Conservation (phyloP, 2,113 vertebrate genomes). For the Boleophthalmus pectinirostris region DNA sequence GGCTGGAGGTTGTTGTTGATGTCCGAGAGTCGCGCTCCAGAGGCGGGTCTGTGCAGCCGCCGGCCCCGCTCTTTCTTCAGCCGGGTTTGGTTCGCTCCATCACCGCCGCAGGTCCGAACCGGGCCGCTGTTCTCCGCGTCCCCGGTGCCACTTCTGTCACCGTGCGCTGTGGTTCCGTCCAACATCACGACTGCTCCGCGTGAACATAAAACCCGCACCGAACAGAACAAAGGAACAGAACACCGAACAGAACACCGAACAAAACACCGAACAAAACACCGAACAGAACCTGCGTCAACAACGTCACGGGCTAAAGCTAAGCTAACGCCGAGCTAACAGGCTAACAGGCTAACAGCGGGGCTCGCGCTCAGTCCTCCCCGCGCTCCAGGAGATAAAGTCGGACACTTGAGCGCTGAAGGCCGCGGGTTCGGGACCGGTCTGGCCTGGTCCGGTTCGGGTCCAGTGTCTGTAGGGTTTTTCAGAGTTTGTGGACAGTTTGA, state of each 20-base stretch:
- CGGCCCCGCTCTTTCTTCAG: constrained; percentile 62
- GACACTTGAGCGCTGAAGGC: background rate
- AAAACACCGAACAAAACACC: too few species aligned
- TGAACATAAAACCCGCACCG: constrained; percentile 45
- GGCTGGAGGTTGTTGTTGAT: background rate
- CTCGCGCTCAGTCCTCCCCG: background rate
- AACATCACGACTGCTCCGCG: constrained; percentile 51
- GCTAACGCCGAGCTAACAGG: background rate
- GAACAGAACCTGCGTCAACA: constrained; percentile 38
- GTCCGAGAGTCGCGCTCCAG: background rate
- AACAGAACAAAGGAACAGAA: too few species aligned
- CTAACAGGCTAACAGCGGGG: background rate
- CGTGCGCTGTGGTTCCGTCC: constrained; percentile 50
- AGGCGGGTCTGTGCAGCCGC: background rate
- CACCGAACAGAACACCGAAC: too few species aligned
- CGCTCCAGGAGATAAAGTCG: background rate
- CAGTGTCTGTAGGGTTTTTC: background rate
- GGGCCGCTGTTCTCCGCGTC: constrained; percentile 70
- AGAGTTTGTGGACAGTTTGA: background rate
- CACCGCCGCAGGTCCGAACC: background rate
- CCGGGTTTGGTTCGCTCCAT: constrained; percentile 47
- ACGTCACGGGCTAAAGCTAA: constrained; percentile 7
- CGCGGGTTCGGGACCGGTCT: background rate
- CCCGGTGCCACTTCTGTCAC: constrained; percentile 48
- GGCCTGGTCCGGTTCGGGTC: background rate